These are phyloP conservation scores for Coluber constrictor DNA, from an alignment of 2,797 vertebrate species.

Conservation along the genomic window DNA sequence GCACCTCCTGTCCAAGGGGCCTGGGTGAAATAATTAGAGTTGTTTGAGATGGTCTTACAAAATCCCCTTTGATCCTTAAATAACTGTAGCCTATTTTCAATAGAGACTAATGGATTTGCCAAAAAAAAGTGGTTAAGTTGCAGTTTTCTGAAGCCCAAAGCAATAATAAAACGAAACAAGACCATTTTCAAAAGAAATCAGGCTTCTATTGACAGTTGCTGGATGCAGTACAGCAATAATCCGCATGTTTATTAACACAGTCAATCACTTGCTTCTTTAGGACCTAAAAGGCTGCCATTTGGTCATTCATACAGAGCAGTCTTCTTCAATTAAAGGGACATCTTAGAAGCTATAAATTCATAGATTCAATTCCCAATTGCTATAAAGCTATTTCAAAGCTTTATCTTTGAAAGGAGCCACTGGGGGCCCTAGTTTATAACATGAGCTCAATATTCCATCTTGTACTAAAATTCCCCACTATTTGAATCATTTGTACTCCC, in stretches of 20 bases:
- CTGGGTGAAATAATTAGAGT: not conserved
- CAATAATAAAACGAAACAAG: conserved; percentile 23
- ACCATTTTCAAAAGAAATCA: conserved; percentile 33
- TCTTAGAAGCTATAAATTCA: conserved; percentile 7
- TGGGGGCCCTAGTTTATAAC: not conserved
- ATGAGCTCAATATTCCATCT: not conserved
- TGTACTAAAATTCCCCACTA: not conserved
- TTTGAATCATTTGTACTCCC: not conserved
- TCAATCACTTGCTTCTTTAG: conserved; percentile 22
- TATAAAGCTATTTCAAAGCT: conserved; percentile 14
- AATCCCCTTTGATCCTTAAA: conserved; percentile 7
- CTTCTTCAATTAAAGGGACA: not conserved
- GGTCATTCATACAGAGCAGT: not conserved
- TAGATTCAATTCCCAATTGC: not conserved
- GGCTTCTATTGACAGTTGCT: conserved; percentile 13
- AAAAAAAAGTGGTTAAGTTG: conserved; percentile 18
- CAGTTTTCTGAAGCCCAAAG: conserved; percentile 7
- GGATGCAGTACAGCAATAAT: conserved; percentile 30
- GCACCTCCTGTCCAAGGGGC: not conserved
- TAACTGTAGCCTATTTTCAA: conserved; percentile 26
- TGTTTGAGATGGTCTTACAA: conserved; percentile 24
- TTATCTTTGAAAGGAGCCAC: conserved; percentile 11
- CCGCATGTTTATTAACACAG: conserved; percentile 15
- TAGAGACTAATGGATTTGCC: not conserved
- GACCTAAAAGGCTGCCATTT: not conserved